Base-by-base conservation (phyloP, 2,888 invertebrate species). In the Anodontia alba region DNA sequence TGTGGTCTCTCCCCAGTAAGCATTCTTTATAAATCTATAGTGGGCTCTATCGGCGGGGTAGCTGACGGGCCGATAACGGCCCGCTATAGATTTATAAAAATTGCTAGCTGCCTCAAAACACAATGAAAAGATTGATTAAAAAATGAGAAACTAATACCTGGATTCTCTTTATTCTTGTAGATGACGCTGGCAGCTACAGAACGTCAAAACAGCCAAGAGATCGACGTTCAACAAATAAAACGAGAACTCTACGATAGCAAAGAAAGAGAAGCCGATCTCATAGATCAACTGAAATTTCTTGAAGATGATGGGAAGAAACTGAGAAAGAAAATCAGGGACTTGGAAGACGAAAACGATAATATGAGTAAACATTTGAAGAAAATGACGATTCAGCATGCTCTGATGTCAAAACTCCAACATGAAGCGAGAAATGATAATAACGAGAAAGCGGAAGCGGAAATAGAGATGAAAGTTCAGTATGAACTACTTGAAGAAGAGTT, bases 271-370 rank as follows among this genome's bases (percentile, higher is more conserved):
- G 97, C 98, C 0, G 99, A 99, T 95, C 95, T 99, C 23, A 96
- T 98, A 75, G 99, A 99, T 94, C 99, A 99, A 94, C 95, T 99
- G 17, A 96, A 97, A 86, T 98, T 98, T 94, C 97, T 98, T 20
- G 98, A 99, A 94, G 98, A 98, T 95, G 98, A 99, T 96, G 89
- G 89, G 12, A 96, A 97, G 96, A 97, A 96, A 95, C 73, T 88
- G 95, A 96, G 98, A 95, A 97, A 97, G 96, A 98, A 97, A 96
- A 96, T 98, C 94, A 96, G 97, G 94, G 97, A 98, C 93, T 96
- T 98, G 94, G 99, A 99, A 95, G 98, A 98, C 95, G 99, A 99
- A 96, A 99, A 99, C 96, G 99, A 99, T 95, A 97, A 97, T 91
- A 96, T 98, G 95, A 97, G 97, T 95, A 96, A 97, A 96, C 98